Conservation (phyloP, 2,797 vertebrate genomes). For the Lepus oiostolus region DNA sequence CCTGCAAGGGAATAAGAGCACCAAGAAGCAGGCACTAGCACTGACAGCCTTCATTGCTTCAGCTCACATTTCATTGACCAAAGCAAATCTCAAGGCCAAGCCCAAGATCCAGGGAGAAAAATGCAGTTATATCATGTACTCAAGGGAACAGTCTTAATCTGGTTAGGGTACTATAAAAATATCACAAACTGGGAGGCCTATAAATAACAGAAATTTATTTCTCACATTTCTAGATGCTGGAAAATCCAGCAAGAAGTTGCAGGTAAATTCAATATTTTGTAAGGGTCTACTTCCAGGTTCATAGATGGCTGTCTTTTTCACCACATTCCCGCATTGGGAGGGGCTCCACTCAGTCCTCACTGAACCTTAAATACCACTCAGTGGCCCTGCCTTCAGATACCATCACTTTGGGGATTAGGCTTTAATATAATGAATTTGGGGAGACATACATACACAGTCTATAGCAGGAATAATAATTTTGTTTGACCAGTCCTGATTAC, state of each 20-base stretch:
- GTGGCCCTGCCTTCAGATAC: background rate
- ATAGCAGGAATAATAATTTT: background rate
- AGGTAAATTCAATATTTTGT: background rate
- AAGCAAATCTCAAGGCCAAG: background rate
- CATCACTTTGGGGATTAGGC: background rate
- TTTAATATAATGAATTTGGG: background rate
- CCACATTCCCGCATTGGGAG: background rate
- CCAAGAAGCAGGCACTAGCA: background rate
- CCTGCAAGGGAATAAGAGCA: background rate
- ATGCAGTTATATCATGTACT: background rate
- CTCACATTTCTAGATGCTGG: background rate
- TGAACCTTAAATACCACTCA: background rate
- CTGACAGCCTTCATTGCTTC: background rate
- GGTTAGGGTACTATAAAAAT: background rate
- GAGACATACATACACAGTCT: background rate
- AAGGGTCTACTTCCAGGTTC: background rate
- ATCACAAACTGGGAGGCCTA: background rate
- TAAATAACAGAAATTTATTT: background rate
- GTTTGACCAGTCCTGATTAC: background rate
- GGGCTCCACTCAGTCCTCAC: too few species aligned
- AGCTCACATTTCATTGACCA: background rate
- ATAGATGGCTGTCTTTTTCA: background rate
- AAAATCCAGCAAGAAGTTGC: background rate
- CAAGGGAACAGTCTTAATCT: background rate
- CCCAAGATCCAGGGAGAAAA: background rate